Conservation (phyloP, 2,113 vertebrate species). For the Trachemys scripta region DNA sequence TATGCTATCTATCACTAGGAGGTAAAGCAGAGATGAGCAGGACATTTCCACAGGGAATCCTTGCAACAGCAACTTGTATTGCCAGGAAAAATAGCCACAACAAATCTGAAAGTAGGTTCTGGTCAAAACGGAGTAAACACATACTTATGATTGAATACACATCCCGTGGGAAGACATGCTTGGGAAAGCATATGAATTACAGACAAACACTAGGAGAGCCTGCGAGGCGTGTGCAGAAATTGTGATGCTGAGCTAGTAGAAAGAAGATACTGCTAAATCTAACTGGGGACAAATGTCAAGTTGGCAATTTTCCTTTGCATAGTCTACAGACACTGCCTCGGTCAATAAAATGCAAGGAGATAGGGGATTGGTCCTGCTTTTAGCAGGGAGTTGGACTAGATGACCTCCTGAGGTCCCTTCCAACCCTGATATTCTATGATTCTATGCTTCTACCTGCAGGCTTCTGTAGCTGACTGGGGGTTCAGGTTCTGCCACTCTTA, state of each 20-base stretch:
- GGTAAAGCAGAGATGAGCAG: background rate
- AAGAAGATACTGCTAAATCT: background rate
- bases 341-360: background rate
- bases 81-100: background rate
- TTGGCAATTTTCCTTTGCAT: background rate
- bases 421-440: no score
- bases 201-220: background rate
- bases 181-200: background rate
- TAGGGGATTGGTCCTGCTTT: no score
- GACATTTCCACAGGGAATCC: conserved; percentile 2
- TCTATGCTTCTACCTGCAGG: background rate
- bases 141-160: background rate
- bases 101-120: background rate
- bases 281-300: background rate
- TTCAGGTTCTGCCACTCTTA: background rate
- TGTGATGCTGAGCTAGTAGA: background rate
- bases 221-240: background rate
- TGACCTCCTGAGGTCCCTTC: no score
- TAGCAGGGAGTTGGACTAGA: no score
- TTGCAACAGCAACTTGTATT: background rate
- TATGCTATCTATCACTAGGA: background rate
- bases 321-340: background rate
- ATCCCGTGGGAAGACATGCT: background rate
- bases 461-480: background rate
- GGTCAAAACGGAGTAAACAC: conserved; percentile 22